These are phyloP conservation scores for Chouioia cunea DNA, from an alignment of 2,888 invertebrate genomes.

Conservation along the genomic window DNA sequence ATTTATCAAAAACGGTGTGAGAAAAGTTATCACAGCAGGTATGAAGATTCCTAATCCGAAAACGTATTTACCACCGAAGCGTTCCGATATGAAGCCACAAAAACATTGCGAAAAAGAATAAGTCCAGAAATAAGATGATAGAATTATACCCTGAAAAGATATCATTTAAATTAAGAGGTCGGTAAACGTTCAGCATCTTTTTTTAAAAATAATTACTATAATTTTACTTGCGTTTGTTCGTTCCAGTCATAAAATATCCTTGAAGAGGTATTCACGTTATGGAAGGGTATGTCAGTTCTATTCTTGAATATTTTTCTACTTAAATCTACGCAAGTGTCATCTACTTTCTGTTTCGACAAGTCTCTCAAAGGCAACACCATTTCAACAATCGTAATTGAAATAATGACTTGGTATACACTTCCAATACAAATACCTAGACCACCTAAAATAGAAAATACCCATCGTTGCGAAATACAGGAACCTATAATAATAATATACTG, in stretches of 20 bases:
- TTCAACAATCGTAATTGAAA: conserved; percentile 78
- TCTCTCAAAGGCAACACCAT: conserved; percentile 66
- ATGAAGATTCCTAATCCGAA: conserved; percentile 82
- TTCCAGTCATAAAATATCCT: too few species aligned
- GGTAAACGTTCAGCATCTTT: too few species aligned
- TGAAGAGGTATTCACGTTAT: too few species aligned
- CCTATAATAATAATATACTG: conserved; percentile 31
- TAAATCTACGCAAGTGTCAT: too few species aligned
- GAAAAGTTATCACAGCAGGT: conserved; percentile 81
- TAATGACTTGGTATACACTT: conserved; percentile 78
- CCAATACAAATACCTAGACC: conserved; percentile 78
- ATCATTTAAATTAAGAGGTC: too few species aligned
- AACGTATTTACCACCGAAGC: conserved; percentile 86
- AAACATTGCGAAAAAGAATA: conserved; percentile 84
- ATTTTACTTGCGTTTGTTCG: too few species aligned
- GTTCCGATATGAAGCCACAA: conserved; percentile 81
- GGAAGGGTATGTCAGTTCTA: too few species aligned
- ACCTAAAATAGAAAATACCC: conserved; percentile 71
- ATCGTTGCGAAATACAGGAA: conserved; percentile 49
- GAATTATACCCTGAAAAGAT: conserved; percentile 75
- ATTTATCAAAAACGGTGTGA: conserved; percentile 80
- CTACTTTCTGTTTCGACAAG: too few species aligned
- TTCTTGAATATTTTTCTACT: too few species aligned
- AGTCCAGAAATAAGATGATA: conserved; percentile 85
- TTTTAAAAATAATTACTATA: too few species aligned